A percentile compares a stretch with the other conserved stretches of the same genome.
phyloP scores from a whole-genome alignment of 2,113 vertebrate species.

The Ciconia stormi region DNA sequence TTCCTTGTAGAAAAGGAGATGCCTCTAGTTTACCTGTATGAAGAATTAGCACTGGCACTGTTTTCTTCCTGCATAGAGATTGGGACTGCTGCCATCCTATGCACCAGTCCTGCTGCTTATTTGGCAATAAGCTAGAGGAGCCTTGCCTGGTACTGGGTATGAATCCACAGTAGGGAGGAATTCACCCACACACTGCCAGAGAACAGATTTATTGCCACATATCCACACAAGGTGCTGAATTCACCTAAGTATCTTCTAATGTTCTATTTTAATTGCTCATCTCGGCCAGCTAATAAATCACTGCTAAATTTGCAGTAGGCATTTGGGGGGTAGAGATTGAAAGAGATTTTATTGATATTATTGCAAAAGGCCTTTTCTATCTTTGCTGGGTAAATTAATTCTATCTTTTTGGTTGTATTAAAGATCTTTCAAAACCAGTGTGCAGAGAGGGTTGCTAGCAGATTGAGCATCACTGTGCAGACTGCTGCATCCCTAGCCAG shows the following conservation, averaged over 20 bases:
- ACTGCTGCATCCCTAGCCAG: constrained; percentile 30
- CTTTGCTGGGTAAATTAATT: neutral
- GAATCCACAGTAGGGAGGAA: constrained; percentile 33
- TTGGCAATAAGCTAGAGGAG: constrained; percentile 25
- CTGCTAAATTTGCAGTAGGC: neutral
- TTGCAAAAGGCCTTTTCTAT: neutral
- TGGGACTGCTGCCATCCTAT: constrained; percentile 63
- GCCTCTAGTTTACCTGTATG: neutral
- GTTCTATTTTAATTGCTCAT: constrained; percentile 1
- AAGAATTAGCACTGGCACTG: neutral
- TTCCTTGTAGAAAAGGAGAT: neutral
- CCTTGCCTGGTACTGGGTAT: constrained; percentile 2
- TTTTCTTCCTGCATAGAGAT: neutral
- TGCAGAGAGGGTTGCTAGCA: too few species aligned
- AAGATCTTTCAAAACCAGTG: neutral
- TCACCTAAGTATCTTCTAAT: neutral
- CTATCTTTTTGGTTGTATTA: neutral
- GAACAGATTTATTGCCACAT: constrained; percentile 47
- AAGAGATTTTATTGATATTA: neutral
- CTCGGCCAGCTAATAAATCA: neutral
- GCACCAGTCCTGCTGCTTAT: constrained; percentile 51
- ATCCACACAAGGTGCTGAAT: neutral
- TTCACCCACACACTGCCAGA: constrained; percentile 56
- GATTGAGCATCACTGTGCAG: neutral
- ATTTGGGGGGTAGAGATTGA: neutral